Base-by-base conservation (phyloP, 2,888 invertebrate genomes). In the Dryobotodes eremita region DNA sequence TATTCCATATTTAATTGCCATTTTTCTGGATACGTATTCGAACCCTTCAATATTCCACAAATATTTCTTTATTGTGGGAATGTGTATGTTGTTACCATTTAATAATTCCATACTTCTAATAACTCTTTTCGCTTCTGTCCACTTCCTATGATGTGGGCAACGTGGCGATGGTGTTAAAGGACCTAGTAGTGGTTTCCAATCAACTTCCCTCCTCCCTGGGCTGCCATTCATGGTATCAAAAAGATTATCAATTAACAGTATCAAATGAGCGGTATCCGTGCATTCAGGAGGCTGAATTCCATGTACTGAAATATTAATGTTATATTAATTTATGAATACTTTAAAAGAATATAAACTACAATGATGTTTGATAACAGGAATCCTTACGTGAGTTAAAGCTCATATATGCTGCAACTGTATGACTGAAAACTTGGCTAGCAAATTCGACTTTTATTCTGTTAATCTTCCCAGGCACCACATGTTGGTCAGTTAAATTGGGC, bases 211-310 rank as follows among this genome's bases (percentile, higher is more conserved):
- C 20, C 20, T 50, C 17, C 31, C 71, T 20, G n/a, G 36, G 69
- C 69, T 73, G 15, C 69, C 73, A 69, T 73, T 69, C 73, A 73
- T 73, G n/a, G 50, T 69, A 26, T 73, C 73, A 73, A 71, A 75
- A 13, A 75, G 74, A n/a, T 70, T 0, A 79, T 46, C 57, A 46
- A 75, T n/a, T 46, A 75, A 50, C 6, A 50, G n/a, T 71, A 73
- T 73, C 50, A 50, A 71, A 36, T 31, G 36, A 50, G 50, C 71
- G n/a, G 50, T 50, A 20, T 73, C 36, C 6, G n/a, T 73, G 71
- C 36, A 50, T 73, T 71, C 73, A 26, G 48, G 36, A 50, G 72
- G 50, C 15, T 20, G 50, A 36, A 3, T 10, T 50, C 71, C 73
- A 15, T 6, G 17, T 20, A 2, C 73, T 73, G 73, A 71, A 73